Evolutionary conservation across 2,113 vertebrate genomes (phyloP), one percentile per base, ranked within the genome.

Genomic region (Helogale parvula): DNA sequence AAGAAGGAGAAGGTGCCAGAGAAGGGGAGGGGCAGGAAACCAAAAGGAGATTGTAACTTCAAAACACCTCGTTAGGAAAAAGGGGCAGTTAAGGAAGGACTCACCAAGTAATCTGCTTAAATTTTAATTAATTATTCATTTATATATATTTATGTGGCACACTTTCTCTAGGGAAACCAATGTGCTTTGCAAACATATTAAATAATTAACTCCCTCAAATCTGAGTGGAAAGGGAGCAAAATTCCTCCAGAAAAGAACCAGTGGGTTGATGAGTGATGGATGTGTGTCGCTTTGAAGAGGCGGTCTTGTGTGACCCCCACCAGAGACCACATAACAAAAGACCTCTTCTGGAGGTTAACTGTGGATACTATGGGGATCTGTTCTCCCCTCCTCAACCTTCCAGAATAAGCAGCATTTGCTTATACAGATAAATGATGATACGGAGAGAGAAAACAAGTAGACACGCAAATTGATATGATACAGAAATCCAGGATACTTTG

Each of bases 51-150:
- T 14, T 76, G 77, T 79, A 69, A 96, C 92, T 96, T 97, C 96
- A 92, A 95, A 96, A 97, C 74, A 88, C 66, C 94, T 98, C 97
- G 50, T 98, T 97, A 98, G 93, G 86, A 96, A 97, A 98, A 94
- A 87, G 93, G 94, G 88, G 63, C 97, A 71, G 95, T 97, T 91
- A 88, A 93, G 82, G 82, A 94, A 91, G 95, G 91, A 87, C 65
- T 97, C 89, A 45, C 90, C 93, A 72, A 95, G 94, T 87, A 92
- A 97, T 97, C 90, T 95, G 95, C 89, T 95, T 97, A 95, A 89
- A 97, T 90, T 97, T 97, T 93, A 97, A 97, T 98, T 97, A 97
- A 98, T 98, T 96, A 98, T 98, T 98, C 97, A 98, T 97, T 93
- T 96, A 91, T 96, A 96, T 97, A 96, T 97, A 93, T 96, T 98